Evolutionary conservation across 2,797 vertebrate genomes (phyloP), one percentile per base, ranked within the genome.

Genomic region (Percopsis omiscomaycus): DNA sequence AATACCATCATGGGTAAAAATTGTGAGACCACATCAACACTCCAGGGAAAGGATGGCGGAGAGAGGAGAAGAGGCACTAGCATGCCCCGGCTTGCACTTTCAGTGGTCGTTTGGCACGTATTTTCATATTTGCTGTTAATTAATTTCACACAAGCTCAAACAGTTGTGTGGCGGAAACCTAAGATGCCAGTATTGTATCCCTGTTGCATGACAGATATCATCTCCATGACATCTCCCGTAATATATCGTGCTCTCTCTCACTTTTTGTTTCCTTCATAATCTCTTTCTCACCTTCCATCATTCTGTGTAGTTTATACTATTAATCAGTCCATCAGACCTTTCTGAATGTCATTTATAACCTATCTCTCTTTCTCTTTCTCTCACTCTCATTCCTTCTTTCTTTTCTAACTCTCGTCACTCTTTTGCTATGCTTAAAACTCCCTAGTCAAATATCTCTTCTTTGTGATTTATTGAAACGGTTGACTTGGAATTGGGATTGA

Each of bases 111-210:
- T 79, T 67, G 58, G 71, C 72, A 51, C 61, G 29, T 58, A 61
- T 1, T 37, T 6, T 48, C 13, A 5, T 48, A 15, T 55, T 27
- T 42, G 57, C 15, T 0, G 5, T 14, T 57, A 67, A 78, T 80
- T 64, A 63, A 60, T 28, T 55, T 75, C 65, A 28, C 13, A 0
- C 1, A 2, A 22, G 49, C 5, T 78, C 58, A 66, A 9, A 0
- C 58, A 68, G 55, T 67, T 59, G 52, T 32, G 14, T 46, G 15
- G 15, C 10, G 59, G 32, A 73, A 28, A 54, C 30, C 61, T 0
- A 10, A 57, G 50, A 1, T 0, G 55, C 45, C 1, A 0, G 10
- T 10, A 0, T 85, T 72, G 80, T 85, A 73, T 75, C 78, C 45
- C 42, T 64, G 2, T 59, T 55, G 53, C 28, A 5, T 37, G 13